Conservation (phyloP, 2,888 invertebrate species). For the Patella depressa region DNA sequence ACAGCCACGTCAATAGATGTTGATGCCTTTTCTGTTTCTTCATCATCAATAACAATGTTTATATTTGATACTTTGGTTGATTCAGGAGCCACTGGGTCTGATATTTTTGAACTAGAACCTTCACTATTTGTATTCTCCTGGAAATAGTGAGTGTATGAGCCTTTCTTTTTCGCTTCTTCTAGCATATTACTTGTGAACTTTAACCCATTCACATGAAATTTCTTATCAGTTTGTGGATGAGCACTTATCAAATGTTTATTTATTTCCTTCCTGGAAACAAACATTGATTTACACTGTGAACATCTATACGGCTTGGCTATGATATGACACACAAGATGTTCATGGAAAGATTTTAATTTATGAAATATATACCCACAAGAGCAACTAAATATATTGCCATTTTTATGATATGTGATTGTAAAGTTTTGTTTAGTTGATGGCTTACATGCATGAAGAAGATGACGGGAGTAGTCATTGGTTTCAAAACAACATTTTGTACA, state of each 20-base stretch:
- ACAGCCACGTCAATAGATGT: too few species aligned
- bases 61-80: too few species aligned
- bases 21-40: too few species aligned
- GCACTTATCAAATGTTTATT: neutral
- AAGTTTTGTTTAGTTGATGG: neutral
- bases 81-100: too few species aligned
- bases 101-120: too few species aligned
- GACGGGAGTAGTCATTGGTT: neutral
- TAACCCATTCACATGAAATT: neutral
- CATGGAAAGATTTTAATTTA: conserved; percentile 1
- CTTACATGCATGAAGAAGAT: neutral
- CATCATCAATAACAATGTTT: too few species aligned
- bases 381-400: neutral
- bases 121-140: neutral
- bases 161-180: neutral
- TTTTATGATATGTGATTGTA: neutral
- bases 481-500: neutral
- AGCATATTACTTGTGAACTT: neutral
- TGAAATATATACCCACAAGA: neutral
- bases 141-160: neutral
- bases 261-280: neutral
- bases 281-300: neutral
- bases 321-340: neutral
- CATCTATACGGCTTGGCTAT: neutral
- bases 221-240: neutral